Percentiles rank a stretch among this genome's conserved stretches.
Conservation (phyloP, 2,797 vertebrate species). For the Tympanoctomys barrerae region DNA sequence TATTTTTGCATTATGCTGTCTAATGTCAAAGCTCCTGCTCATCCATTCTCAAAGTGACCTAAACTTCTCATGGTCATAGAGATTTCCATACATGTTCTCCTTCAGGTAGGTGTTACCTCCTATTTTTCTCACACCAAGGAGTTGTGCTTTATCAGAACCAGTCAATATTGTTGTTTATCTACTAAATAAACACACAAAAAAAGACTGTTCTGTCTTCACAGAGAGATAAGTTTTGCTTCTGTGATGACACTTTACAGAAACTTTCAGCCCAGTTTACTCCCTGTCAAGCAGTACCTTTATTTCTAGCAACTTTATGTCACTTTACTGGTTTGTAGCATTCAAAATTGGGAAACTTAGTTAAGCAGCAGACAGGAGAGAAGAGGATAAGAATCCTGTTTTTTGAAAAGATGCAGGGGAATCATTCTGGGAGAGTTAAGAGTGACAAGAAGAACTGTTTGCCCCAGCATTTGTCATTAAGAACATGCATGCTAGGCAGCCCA, state of each 20-base stretch:
- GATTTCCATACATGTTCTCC: neutral
- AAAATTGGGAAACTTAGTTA: neutral
- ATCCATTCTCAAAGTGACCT: rapidly evolving
- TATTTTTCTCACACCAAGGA: neutral
- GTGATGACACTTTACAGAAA: neutral
- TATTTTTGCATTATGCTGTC: neutral
- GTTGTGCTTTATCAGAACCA: neutral
- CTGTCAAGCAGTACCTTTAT: neutral
- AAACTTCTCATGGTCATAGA: neutral
- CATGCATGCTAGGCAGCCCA: rapidly evolving
- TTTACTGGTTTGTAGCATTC: neutral
- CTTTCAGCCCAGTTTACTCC: neutral
- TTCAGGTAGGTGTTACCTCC: neutral
- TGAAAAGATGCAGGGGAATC: neutral
- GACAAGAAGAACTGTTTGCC: neutral
- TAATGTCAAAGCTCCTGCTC: neutral
- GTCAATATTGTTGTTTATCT: neutral
- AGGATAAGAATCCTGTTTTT: neutral
- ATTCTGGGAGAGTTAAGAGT: neutral
- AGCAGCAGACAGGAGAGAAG: neutral
- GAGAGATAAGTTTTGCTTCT: neutral
- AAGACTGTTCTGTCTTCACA: neutral
- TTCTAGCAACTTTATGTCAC: neutral
- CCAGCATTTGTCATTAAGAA: neutral
- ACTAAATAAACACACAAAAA: neutral